These are phyloP conservation scores for Euglossa dilemma DNA, from an alignment of 1,140 invertebrate species.

Conservation along the genomic window DNA sequence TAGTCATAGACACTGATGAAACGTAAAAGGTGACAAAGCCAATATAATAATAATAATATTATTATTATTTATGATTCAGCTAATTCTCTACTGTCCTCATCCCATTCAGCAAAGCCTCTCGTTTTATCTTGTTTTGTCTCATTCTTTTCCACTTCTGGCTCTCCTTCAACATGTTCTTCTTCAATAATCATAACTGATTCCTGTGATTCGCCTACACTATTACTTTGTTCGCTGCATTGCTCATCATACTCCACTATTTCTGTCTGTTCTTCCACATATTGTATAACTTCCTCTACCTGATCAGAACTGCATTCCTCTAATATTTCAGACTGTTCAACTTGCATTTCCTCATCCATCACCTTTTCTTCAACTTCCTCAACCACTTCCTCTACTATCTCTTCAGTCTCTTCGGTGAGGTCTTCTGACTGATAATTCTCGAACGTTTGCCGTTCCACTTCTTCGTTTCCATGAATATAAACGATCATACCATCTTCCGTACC, in stretches of 20 bases:
- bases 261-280: slow-evolving; percentile 80
- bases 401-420: slow-evolving; percentile 66
- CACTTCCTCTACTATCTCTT: slow-evolving; percentile 62
- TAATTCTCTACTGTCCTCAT: slow-evolving; percentile 71
- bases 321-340: slow-evolving; percentile 50
- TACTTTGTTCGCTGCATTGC: slow-evolving; percentile 67
- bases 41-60: slow-evolving; percentile 45
- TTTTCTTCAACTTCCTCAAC: slow-evolving; percentile 71
- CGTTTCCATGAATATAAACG: slow-evolving; percentile 77
- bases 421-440: slow-evolving; percentile 69
- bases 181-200: slow-evolving; percentile 77
- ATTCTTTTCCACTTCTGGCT: slow-evolving; percentile 43
- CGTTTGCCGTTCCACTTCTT: slow-evolving; percentile 65
- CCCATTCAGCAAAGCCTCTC: slow-evolving; percentile 74
- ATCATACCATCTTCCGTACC: slow-evolving; percentile 76
- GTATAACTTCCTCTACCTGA: slow-evolving; percentile 77
- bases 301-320: slow-evolving; percentile 57
- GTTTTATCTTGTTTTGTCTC: slow-evolving; percentile 42
- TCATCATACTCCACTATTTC: slow-evolving; percentile 80
- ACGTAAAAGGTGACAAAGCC: slow-evolving; percentile 24
- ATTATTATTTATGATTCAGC: slow-evolving; percentile 67
- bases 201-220: slow-evolving; percentile 61
- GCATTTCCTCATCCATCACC: slow-evolving; percentile 58
- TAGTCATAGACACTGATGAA: slow-evolving; percentile 35
- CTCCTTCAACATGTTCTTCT: slow-evolving; percentile 73